Conservation (phyloP, 2,797 vertebrate species). For the Enteromius trimaculatus region DNA sequence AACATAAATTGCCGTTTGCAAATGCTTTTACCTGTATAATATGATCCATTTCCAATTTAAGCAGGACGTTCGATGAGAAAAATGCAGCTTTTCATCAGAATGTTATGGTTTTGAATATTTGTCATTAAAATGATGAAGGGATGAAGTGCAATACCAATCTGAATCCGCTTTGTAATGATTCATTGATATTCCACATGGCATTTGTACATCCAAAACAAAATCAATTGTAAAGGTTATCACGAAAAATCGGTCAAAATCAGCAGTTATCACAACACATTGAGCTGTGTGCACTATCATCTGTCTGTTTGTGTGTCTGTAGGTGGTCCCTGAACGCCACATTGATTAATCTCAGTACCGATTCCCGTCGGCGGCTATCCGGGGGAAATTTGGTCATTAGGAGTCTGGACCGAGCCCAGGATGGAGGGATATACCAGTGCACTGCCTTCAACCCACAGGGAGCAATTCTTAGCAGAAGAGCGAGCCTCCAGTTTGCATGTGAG, state of each 20-base stretch:
- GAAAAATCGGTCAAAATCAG: constrained; percentile 18
- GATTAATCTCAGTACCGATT: constrained; percentile 81
- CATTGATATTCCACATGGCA: constrained; percentile 16
- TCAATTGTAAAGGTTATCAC: constrained; percentile 26
- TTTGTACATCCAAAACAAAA: constrained; percentile 32
- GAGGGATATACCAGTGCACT: constrained; percentile 85
- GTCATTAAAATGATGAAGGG: background rate
- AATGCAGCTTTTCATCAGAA: background rate
- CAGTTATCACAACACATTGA: constrained; percentile 29
- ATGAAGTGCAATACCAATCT: constrained; percentile 11
- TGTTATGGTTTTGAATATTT: background rate
- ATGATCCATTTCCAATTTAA: constrained; percentile 4
- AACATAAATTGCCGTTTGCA: background rate
- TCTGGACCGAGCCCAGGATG: constrained; percentile 81
- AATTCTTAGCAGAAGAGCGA: constrained; percentile 85
- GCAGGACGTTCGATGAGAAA: background rate
- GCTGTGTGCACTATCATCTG: constrained; percentile 29
- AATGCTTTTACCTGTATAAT: background rate
- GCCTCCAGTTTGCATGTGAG: constrained; percentile 89
- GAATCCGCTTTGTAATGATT: constrained; percentile 18
- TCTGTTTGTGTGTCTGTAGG: constrained; percentile 78
- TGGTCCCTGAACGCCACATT: constrained; percentile 87
- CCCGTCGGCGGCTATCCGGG: constrained; percentile 79
- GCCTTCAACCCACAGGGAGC: constrained; percentile 85
- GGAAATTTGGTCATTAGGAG: constrained; percentile 85